These are phyloP conservation scores for Clostera curtula DNA, from an alignment of 2,888 invertebrate genomes.

Conservation along the genomic window DNA sequence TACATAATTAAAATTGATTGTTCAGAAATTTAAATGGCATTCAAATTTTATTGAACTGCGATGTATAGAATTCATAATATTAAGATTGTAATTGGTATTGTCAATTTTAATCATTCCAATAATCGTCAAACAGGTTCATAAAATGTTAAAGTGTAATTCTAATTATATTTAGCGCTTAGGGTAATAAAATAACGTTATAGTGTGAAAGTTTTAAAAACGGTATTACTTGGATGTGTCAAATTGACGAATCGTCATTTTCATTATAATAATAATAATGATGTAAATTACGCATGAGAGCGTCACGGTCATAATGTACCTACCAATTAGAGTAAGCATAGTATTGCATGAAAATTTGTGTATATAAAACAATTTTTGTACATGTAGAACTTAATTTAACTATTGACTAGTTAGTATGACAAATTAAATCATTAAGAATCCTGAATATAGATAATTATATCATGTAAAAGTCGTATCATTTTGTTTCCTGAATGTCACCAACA, in stretches of 20 bases:
- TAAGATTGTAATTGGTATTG: slow-evolving; percentile 32
- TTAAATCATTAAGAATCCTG: slow-evolving; percentile 65
- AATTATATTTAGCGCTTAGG: slow-evolving; percentile 34
- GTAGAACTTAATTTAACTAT: slow-evolving; percentile 69
- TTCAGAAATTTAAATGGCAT: too few species aligned
- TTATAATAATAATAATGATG: slow-evolving; percentile 40
- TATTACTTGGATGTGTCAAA: slow-evolving; percentile 38
- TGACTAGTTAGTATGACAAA: slow-evolving; percentile 62
- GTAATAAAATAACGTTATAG: slow-evolving; percentile 28
- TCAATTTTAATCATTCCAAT: slow-evolving; percentile 44
- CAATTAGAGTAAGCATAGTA: slow-evolving; percentile 53
- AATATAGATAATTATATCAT: slow-evolving; percentile 63
- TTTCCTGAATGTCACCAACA: slow-evolving; percentile 11
- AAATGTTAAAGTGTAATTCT: slow-evolving; percentile 32
- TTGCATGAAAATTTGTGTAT: slow-evolving; percentile 65
- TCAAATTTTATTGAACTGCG: slow-evolving; percentile 23
- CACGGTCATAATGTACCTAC: slow-evolving; percentile 48
- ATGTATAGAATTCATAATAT: slow-evolving; percentile 20
- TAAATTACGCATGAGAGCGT: slow-evolving; percentile 47
- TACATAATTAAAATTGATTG: too few species aligned
- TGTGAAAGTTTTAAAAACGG: slow-evolving; percentile 31
- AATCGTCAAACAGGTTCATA: slow-evolving; percentile 31
- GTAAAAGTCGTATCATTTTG: slow-evolving; percentile 24
- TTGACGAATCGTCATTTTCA: slow-evolving; percentile 36
- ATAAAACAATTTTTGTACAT: slow-evolving; percentile 72